Base-by-base conservation (phyloP, 2,113 vertebrate species). In the Panurus biarmicus region DNA sequence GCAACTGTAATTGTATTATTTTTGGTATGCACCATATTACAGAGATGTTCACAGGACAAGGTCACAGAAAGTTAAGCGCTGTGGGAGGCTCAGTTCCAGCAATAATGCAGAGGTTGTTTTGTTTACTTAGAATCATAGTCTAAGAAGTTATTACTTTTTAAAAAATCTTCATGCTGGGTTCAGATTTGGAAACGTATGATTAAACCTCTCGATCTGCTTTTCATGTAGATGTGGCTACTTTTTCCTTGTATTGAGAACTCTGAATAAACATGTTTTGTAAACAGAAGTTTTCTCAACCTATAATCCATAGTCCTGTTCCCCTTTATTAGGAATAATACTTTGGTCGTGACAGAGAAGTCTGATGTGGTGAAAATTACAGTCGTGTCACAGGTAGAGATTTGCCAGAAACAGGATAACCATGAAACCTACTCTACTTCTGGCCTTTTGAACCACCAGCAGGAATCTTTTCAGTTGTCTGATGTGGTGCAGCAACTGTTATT, bases 181-280 rank as follows among this genome's bases (percentile, higher is more conserved):
- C 81, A 94, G 75, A 50, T 95, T 92, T 91, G 75, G 96, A 97
- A 96, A 93, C 92, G 15, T 91, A 88, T 94, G 23, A 97, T 97
- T 97, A 96, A 97, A 96, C 77, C 83, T 93, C 73, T 92, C 1
- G 0, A 94, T 96, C 83, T 90, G 89, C 80, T 94, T 95, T 93
- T 96, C 28, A 19, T 88, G 85, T 85, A 90, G 69, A 87, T 93
- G 94, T 90, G 79, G 92, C 69, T 75, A 85, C 83, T 94, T 96
- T 80, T 64, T 29, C 89, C 58, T 93, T 86, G 36, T 75, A 84
- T 77, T 80, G 69, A 95, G 83, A 93, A 48, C 79, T 80, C 85
- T 89, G 73, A 93, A 84, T 45, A 54, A 56, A 66, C 42, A 26
- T 93, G 40, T 96, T 93, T 94, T 94, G 91, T 95, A 96, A 96